phyloP scores from a whole-genome alignment of 2,888 invertebrate species.

The Dynastes maya region DNA sequence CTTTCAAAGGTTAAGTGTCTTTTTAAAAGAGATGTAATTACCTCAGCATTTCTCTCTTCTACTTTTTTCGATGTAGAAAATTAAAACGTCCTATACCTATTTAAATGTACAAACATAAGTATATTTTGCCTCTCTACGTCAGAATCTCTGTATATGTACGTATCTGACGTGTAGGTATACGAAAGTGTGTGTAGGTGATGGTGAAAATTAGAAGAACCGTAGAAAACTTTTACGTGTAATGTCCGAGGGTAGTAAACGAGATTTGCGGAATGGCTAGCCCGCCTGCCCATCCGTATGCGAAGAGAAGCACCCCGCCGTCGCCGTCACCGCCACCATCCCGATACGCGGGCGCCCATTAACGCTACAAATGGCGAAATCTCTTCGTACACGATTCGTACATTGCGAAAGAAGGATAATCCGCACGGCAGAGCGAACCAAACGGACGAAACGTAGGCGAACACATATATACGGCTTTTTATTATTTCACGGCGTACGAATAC shows the following conservation, averaged over 20 bases:
- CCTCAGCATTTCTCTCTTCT: too few relatives aligned
- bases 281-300: constrained; percentile 34
- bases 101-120: too few relatives aligned
- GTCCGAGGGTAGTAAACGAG: constrained; percentile 60
- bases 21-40: too few relatives aligned
- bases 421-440: constrained; percentile 47
- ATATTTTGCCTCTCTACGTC: too few relatives aligned
- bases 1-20: too few relatives aligned
- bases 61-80: too few relatives aligned
- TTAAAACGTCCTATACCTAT: too few relatives aligned
- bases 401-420: constrained; percentile 69
- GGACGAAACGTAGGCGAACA: neutral
- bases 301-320: neutral
- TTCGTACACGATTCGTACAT: constrained; percentile 70
- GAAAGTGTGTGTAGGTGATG: neutral
- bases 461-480: constrained; percentile 1
- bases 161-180: neutral
- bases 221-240: constrained; percentile 32
- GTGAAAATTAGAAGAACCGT: constrained; percentile 13
- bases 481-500: neutral
- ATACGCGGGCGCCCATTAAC: constrained; percentile 65
- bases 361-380: constrained; percentile 69
- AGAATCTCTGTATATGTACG: too few relatives aligned
- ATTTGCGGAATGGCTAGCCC: constrained; percentile 63
- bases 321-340: neutral